A percentile compares a stretch with the other conserved stretches of the same genome.
phyloP scores from a whole-genome alignment of 2,113 vertebrate species.

The Leucosticte australis region DNA sequence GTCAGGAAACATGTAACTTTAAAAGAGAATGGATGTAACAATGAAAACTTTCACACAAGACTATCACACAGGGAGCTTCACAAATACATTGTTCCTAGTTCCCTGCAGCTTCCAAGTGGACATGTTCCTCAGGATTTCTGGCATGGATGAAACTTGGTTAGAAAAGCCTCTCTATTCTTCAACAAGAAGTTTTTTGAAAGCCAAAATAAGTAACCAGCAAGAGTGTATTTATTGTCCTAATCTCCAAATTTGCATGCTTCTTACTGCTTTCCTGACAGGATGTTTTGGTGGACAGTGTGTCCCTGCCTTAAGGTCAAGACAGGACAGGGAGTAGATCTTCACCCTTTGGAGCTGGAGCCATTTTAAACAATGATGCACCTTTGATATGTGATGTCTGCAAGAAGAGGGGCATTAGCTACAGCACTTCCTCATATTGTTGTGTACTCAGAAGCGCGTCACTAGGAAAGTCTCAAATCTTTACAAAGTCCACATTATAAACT shows the following conservation, averaged over 20 bases:
- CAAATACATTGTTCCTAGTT: background rate
- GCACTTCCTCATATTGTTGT: slow-evolving; percentile 43
- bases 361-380: slow-evolving; percentile 57
- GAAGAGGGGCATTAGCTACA: background rate
- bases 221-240: slow-evolving; percentile 14
- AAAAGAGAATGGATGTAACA: background rate
- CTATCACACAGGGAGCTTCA: background rate
- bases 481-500: slow-evolving; percentile 45
- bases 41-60: background rate
- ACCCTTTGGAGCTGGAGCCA: slow-evolving; percentile 21
- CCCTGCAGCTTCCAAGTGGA: background rate
- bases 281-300: slow-evolving; percentile 61
- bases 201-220: background rate
- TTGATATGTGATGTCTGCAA: slow-evolving; percentile 36
- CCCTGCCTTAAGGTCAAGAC: slow-evolving; percentile 28
- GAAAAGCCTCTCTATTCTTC: background rate
- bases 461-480: background rate
- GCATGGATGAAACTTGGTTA: background rate
- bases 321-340: slow-evolving; percentile 44
- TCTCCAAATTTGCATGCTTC: background rate
- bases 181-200: background rate
- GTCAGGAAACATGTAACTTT: background rate
- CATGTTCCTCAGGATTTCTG: background rate
- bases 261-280: slow-evolving; percentile 54
- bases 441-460: background rate